Evolutionary conservation across 2,113 vertebrate species (phyloP), one percentile per base, ranked within the genome.

Genomic region (Anolis carolinensis): DNA sequence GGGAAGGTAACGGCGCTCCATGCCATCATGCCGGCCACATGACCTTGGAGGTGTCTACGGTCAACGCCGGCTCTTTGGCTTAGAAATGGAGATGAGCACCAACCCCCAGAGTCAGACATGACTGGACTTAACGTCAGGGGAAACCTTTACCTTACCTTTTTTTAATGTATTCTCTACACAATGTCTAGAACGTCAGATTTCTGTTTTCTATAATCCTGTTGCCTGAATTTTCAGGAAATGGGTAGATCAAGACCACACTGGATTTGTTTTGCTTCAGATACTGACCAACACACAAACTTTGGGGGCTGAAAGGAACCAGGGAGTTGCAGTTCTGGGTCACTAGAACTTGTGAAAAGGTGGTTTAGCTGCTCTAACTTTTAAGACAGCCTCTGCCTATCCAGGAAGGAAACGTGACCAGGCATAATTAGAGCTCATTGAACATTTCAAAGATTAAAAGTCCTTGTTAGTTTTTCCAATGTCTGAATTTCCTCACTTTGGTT

Each of bases 401-500:
- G 7, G 71, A 5, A n/a, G 30, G 32, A 81, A 86, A 76, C 6
- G 0, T 20, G 2, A 62, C 75, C 74, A 81, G 63, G 23, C 82
- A 81, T 84, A 39, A 27, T 79, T 90, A 82, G 7, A 2, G 23
- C 36, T 85, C 55, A 34, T 59, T 44, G 68, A n/a, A 68, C 2
- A 0, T 76, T 90, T 89, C 84, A 83, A 78, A 89, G 44, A 75
- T 59, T 65, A 76, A 86, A 84, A 92, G 87, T 83, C 55, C 81
- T 86, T 88, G 77, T 78, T 82, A 83, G 34, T 74, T 93, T 93
- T 93, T 79, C 87, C 89, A 81, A 92, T 30, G 75, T 88, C 68
- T 91, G 74, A 90, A 87, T 88, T 90, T 72, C 82, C 78, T 91
- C 27, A 77, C 79, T 88, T 88, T 82, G 81, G 73, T 87, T 90